phyloP scores from a whole-genome alignment of 2,888 invertebrate species.

The Drosophila cyrtoloma region DNA sequence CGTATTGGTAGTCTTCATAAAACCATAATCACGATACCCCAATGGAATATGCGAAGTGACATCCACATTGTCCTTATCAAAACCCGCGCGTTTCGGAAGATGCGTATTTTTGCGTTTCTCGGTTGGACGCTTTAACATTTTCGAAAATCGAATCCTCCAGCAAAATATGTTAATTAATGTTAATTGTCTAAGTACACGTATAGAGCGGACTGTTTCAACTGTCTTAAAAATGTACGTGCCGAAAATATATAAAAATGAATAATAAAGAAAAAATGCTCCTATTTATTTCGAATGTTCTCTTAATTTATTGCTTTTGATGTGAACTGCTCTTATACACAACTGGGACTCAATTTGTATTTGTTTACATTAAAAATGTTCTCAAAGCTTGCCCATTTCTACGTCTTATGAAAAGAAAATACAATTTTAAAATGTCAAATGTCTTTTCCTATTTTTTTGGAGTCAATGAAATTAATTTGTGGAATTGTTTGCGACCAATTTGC shows the following conservation, averaged over 20 bases:
- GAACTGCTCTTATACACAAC: background rate
- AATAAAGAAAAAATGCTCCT: background rate
- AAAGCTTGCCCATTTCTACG: background rate
- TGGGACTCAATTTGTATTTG: background rate
- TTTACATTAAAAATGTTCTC: background rate
- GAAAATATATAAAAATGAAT: background rate
- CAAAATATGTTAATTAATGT: background rate
- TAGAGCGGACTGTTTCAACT: background rate
- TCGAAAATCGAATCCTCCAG: background rate
- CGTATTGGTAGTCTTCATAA: constrained; percentile 27
- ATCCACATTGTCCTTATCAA: constrained; percentile 19
- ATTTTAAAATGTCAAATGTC: background rate
- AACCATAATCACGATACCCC: constrained; percentile 47
- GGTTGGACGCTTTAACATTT: background rate
- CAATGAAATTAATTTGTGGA: background rate
- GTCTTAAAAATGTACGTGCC: constrained; percentile 1
- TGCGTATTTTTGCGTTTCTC: background rate
- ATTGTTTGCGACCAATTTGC: background rate
- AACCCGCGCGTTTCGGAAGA: background rate
- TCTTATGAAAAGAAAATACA: background rate
- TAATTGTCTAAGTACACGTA: background rate
- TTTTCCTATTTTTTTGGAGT: background rate
- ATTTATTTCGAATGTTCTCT: background rate
- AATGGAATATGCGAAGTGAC: constrained; percentile 14
- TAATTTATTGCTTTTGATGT: background rate